A percentile compares a stretch with the other conserved stretches of the same genome.
Evolutionary conservation across 2,888 invertebrate genomes (phyloP).

Genomic region (Aphidius colemani): DNA sequence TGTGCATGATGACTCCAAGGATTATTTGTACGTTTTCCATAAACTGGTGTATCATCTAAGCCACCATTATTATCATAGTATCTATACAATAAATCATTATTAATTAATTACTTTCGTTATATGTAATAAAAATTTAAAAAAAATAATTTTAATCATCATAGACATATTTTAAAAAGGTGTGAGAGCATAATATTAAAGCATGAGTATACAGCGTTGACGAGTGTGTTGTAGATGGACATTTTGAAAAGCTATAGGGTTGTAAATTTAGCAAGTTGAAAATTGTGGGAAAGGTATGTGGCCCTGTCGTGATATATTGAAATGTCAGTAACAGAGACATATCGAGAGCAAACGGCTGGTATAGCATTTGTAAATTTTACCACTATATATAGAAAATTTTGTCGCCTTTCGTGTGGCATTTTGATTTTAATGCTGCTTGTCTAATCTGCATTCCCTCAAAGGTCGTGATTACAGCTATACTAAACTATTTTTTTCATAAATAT

Average conservation of each 20-base stretch:
- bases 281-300: slow-evolving; percentile 43
- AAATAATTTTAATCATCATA: not conserved
- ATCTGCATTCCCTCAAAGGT: not conserved
- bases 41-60: slow-evolving; percentile 48
- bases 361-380: slow-evolving; percentile 35
- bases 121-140: not conserved
- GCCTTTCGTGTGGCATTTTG: slow-evolving; percentile 46
- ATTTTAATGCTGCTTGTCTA: not conserved
- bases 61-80: slow-evolving; percentile 54
- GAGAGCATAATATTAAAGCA: not conserved
- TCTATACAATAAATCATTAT: slow-evolving; percentile 37
- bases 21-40: slow-evolving; percentile 48
- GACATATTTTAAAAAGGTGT: not conserved
- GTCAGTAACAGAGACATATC: slow-evolving; percentile 56
- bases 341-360: slow-evolving; percentile 46
- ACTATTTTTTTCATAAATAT: too few relatives aligned
- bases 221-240: not conserved
- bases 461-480: too few relatives aligned
- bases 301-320: slow-evolving; percentile 56
- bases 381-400: slow-evolving; percentile 45
- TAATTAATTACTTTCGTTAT: not conserved
- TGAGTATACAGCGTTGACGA: not conserved
- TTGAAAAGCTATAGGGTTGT: not conserved
- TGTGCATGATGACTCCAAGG: slow-evolving; percentile 47
- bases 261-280: slow-evolving; percentile 42